Evolutionary conservation across 2,888 invertebrate genomes (phyloP).

Genomic region (Cataglyphis rosenhaueri): DNA sequence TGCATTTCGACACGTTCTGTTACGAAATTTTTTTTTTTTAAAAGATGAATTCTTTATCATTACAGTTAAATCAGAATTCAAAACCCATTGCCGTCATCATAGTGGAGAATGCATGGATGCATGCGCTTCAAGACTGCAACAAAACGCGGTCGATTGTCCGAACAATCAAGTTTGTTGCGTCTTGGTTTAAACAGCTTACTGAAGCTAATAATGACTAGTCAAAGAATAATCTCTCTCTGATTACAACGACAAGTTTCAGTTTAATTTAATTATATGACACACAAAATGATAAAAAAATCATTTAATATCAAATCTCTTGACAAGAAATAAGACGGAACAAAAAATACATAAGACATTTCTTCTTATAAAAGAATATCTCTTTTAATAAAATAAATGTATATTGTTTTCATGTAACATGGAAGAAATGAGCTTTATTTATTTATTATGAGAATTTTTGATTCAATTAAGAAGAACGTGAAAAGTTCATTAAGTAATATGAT

Average conservation of each 20-base stretch:
- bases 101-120: constrained; percentile 73
- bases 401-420: constrained; percentile 25
- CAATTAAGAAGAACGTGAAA: neutral
- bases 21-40: no score
- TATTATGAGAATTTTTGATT: constrained; percentile 49
- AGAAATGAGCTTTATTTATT: constrained; percentile 42
- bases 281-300: neutral
- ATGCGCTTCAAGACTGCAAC: neutral
- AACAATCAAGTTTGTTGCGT: constrained; percentile 59
- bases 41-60: neutral
- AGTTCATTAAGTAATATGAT: neutral
- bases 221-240: constrained; percentile 11
- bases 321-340: neutral
- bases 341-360: neutral
- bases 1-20: neutral
- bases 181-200: constrained; percentile 60
- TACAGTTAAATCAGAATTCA: constrained; percentile 72
- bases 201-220: neutral
- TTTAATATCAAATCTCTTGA: neutral
- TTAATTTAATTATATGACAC: neutral
- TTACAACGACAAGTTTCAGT: neutral
- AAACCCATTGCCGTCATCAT: constrained; percentile 71
- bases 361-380: neutral
- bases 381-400: neutral
- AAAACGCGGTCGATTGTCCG: constrained; percentile 54